These are phyloP conservation scores for Pitta sordida DNA, from an alignment of 2,113 vertebrate species.

Conservation along the genomic window DNA sequence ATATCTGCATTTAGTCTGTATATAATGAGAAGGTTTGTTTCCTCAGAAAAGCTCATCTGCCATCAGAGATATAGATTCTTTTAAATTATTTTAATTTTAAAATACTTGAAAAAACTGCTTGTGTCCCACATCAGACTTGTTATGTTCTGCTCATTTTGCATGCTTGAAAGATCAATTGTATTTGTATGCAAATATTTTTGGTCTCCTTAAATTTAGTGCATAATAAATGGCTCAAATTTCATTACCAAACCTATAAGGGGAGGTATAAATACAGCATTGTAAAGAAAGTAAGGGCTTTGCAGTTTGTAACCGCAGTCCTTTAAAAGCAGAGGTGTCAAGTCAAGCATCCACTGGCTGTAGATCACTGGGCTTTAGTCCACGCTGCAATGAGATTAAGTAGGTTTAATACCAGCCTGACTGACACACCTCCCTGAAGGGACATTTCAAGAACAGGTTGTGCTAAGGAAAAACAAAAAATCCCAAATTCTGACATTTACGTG, in stretches of 20 bases:
- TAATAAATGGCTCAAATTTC: neutral
- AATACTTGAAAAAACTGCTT: neutral
- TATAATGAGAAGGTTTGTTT: neutral
- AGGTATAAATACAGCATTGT: neutral
- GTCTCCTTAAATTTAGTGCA: neutral
- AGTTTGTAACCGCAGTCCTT: neutral
- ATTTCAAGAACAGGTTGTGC: neutral
- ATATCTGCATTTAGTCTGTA: neutral
- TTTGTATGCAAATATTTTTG: constrained; percentile 44
- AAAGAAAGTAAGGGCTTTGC: neutral
- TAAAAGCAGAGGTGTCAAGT: neutral
- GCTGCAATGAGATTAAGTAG: neutral
- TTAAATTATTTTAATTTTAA: neutral
- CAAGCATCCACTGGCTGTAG: fast-evolving
- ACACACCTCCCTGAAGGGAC: neutral
- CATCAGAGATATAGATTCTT: neutral
- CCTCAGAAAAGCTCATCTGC: neutral
- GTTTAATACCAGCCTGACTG: neutral
- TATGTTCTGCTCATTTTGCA: neutral
- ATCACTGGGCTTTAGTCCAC: neutral
- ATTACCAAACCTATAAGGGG: neutral
- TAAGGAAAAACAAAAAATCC: neutral
- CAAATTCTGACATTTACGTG: neutral
- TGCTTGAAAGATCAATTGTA: neutral
- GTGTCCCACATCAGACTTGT: neutral